Percentiles rank a stretch among this genome's conserved stretches.
phyloP scores from a whole-genome alignment of 1,140 invertebrate species.

The Papilio helenus region DNA sequence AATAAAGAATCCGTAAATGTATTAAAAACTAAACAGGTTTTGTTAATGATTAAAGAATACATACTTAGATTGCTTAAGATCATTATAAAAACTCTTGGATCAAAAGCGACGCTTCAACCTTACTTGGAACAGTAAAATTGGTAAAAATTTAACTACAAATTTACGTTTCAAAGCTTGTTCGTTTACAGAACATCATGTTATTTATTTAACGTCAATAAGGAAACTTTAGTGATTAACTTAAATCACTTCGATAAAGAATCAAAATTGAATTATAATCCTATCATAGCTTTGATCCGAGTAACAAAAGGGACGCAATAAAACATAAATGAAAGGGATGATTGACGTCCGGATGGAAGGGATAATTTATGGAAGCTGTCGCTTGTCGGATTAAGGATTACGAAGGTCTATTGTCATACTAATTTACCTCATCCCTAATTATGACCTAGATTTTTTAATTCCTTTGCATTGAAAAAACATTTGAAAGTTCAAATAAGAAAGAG shows the following conservation, averaged over 20 bases:
- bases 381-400: slow-evolving; percentile 29
- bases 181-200: too few relatives aligned
- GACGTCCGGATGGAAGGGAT: slow-evolving; percentile 25
- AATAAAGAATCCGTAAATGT: too few relatives aligned
- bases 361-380: slow-evolving; percentile 29
- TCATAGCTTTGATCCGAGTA: background rate
- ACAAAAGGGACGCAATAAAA: slow-evolving; percentile 31
- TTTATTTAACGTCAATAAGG: background rate
- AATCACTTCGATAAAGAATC: slow-evolving; percentile 20
- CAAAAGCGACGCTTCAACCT: too few relatives aligned
- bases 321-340: slow-evolving; percentile 33
- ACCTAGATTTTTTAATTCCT: background rate
- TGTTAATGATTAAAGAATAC: too few relatives aligned
- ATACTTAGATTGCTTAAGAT: too few relatives aligned
- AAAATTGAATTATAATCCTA: slow-evolving; percentile 10
- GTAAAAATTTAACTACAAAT: too few relatives aligned
- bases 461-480: background rate
- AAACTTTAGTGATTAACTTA: slow-evolving; percentile 7
- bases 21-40: too few relatives aligned
- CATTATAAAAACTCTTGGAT: too few relatives aligned
- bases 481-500: background rate
- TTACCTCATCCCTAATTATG: slow-evolving; percentile 20
- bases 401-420: slow-evolving; percentile 34
- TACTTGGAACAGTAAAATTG: too few relatives aligned
- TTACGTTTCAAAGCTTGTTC: too few relatives aligned